These are phyloP conservation scores for Protonemura montana DNA, from an alignment of 2,888 invertebrate genomes.

Conservation along the genomic window DNA sequence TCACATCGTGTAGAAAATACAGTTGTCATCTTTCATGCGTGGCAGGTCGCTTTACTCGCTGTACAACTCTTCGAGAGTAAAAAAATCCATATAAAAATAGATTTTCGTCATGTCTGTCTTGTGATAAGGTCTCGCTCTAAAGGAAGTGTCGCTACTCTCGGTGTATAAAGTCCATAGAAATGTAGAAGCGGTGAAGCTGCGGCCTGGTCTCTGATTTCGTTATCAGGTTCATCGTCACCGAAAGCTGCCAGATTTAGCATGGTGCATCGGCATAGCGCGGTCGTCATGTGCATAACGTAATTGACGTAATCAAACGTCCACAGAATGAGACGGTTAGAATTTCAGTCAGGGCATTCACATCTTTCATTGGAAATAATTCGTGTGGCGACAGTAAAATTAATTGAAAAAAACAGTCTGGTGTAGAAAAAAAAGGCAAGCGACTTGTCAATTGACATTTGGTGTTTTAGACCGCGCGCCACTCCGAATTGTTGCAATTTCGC, in stretches of 20 bases:
- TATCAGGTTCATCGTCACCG: conserved; percentile 7
- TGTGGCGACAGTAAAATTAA: neutral
- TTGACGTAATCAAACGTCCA: neutral
- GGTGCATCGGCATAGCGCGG: neutral
- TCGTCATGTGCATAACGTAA: neutral
- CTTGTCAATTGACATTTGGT: too few species aligned
- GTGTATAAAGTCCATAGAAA: neutral
- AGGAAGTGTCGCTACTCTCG: neutral
- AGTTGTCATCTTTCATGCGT: neutral
- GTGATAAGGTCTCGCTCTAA: neutral
- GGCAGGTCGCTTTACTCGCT: neutral
- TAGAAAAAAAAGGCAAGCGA: too few species aligned
- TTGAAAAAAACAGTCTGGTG: neutral
- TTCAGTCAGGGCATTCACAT: conserved; percentile 7
- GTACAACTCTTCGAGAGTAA: neutral
- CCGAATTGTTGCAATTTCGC: too few species aligned
- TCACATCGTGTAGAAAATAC: neutral
- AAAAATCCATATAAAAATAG: neutral
- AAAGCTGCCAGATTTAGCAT: conserved; percentile 12
- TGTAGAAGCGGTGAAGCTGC: neutral
- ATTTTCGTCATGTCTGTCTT: neutral
- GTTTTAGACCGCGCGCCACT: too few species aligned
- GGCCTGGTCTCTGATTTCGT: neutral
- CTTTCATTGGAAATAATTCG: neutral
- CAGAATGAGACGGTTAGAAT: neutral